A percentile compares a stretch with the other conserved stretches of the same genome.
phyloP scores from a whole-genome alignment of 1,140 invertebrate genomes.

The Bathynomus jamesi region DNA sequence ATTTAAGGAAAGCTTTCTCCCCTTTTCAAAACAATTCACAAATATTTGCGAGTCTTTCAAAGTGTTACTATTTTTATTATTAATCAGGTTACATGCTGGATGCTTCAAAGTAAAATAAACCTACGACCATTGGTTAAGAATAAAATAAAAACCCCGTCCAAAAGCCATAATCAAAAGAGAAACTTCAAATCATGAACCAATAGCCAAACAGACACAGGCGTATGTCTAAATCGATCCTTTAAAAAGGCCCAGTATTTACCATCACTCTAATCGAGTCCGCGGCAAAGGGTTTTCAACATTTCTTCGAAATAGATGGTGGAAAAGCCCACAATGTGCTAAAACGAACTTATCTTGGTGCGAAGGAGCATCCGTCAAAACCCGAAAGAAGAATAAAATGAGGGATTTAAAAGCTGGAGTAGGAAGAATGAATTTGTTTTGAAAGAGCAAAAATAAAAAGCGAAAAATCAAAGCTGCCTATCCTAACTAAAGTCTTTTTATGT shows the following conservation, averaged over 20 bases:
- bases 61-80: neutral
- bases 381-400: neutral
- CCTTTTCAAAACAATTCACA: neutral
- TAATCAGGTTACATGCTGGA: neutral
- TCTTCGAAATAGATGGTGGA: neutral
- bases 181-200: neutral
- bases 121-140: neutral
- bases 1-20: neutral
- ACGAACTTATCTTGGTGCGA: neutral
- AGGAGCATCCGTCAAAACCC: neutral
- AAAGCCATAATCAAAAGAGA: neutral
- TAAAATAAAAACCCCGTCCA: neutral
- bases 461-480: too few relatives aligned
- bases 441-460: too few relatives aligned
- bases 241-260: neutral
- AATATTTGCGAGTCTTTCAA: neutral
- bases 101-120: neutral
- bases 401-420: neutral
- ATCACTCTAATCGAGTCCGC: neutral
- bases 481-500: too few relatives aligned
- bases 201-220: neutral
- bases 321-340: neutral
- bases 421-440: too few relatives aligned
- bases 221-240: neutral
- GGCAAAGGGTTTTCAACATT: neutral